Evolutionary conservation across 2,888 invertebrate species (phyloP).

Genomic region (Petrophora chlorosata): DNA sequence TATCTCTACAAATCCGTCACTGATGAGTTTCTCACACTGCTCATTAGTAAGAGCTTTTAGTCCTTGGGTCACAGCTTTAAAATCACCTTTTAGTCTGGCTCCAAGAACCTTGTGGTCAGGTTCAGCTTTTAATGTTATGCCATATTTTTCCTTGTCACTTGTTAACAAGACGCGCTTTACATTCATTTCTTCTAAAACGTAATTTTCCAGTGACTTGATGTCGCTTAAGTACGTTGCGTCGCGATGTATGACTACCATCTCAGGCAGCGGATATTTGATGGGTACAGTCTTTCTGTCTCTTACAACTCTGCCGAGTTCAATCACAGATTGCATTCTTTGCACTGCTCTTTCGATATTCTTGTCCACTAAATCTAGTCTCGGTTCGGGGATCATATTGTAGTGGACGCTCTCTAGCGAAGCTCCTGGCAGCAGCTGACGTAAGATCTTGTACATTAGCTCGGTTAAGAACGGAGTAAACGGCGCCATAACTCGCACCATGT

Average conservation of each 20-base stretch:
- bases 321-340: constrained; percentile 95
- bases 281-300: constrained; percentile 97
- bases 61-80: constrained; percentile 92
- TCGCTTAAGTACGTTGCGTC: constrained; percentile 90
- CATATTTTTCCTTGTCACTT: constrained; percentile 95
- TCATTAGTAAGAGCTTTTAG: constrained; percentile 91
- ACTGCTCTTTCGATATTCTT: constrained; percentile 95
- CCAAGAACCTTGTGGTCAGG: constrained; percentile 97
- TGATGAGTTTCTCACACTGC: constrained; percentile 90
- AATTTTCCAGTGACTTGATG: constrained; percentile 90
- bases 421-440: constrained; percentile 86
- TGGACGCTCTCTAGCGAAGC: constrained; percentile 91
- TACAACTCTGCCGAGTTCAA: constrained; percentile 96
- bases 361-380: constrained; percentile 89
- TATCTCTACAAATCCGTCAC: constrained; percentile 88
- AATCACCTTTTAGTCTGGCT: constrained; percentile 93
- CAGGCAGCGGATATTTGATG: constrained; percentile 97
- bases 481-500: constrained; percentile 96
- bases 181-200: constrained; percentile 97
- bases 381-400: constrained; percentile 93
- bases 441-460: constrained; percentile 96
- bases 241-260: constrained; percentile 97
- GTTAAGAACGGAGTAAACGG: constrained; percentile 98
- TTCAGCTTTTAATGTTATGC: constrained; percentile 95
- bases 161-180: constrained; percentile 93